Percentiles rank a stretch among this genome's conserved stretches.
Conservation (phyloP, 2,888 invertebrate species). For the Pseudococcus longispinus region DNA sequence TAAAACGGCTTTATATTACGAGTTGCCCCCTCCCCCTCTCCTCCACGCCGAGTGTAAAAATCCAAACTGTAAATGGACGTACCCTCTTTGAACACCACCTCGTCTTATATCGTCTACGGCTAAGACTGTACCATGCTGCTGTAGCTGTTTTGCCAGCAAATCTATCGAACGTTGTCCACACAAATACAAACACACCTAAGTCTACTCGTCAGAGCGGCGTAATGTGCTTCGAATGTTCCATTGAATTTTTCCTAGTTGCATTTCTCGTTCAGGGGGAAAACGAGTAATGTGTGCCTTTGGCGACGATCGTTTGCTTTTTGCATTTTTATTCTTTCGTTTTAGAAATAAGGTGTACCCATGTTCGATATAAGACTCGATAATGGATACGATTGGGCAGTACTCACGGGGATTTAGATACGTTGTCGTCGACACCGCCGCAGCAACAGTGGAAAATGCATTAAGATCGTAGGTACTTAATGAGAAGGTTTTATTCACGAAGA, state of each 20-base stretch:
- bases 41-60: background rate
- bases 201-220: background rate
- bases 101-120: background rate
- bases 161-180: too few species aligned
- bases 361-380: background rate
- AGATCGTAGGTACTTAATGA: background rate
- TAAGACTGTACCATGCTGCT: too few species aligned
- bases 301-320: background rate
- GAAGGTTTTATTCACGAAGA: background rate
- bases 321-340: background rate
- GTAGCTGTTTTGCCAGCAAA: too few species aligned
- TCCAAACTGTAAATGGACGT: background rate
- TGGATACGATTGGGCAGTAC: background rate
- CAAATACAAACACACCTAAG: background rate
- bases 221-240: background rate
- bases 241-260: background rate
- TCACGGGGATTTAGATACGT: background rate
- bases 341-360: background rate
- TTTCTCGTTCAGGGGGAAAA: background rate
- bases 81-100: background rate
- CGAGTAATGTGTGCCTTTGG: background rate
- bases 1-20: constrained; percentile 16
- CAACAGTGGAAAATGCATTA: background rate
- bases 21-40: background rate
- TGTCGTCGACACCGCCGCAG: background rate